Conservation (phyloP, 1,140 invertebrate genomes). For the Anoplophora glabripennis region DNA sequence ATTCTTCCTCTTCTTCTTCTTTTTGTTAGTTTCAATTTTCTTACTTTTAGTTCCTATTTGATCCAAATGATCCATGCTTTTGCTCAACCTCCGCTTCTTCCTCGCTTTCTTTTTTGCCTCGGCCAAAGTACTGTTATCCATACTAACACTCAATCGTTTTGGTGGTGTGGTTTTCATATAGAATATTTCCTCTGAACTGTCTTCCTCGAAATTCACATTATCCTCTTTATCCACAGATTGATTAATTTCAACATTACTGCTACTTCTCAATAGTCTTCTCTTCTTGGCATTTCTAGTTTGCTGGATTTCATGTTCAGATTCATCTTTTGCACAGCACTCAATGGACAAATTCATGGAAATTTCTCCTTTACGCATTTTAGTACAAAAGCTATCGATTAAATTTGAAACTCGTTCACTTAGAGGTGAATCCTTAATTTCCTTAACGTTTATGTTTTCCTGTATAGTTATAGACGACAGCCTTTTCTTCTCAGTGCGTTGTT, state of each 20-base stretch:
- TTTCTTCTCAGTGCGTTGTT: constrained; percentile 4
- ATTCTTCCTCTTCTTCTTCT: neutral
- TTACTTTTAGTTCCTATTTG: constrained; percentile 6
- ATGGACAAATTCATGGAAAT: constrained; percentile 28
- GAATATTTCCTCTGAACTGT: neutral
- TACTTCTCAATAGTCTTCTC: neutral
- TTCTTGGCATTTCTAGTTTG: neutral
- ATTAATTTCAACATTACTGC: neutral
- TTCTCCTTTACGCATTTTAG: constrained; percentile 21
- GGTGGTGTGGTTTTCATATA: neutral
- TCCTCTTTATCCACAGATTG: neutral
- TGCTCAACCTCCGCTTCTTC: constrained; percentile 18
- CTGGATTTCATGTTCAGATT: constrained; percentile 6
- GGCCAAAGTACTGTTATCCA: neutral
- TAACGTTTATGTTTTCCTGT: constrained; percentile 25
- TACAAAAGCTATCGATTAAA: constrained; percentile 26
- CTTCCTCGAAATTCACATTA: neutral
- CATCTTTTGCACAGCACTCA: constrained; percentile 9
- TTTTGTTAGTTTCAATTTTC: constrained; percentile 7
- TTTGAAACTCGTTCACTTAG: constrained; percentile 21
- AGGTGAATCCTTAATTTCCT: constrained; percentile 15
- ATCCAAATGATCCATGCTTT: constrained; percentile 19
- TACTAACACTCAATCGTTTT: neutral
- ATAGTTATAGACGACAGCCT: constrained; percentile 22
- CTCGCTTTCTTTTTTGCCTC: neutral